Base-by-base conservation (phyloP, 1,140 invertebrate species). In the Danaus melanippus region DNA sequence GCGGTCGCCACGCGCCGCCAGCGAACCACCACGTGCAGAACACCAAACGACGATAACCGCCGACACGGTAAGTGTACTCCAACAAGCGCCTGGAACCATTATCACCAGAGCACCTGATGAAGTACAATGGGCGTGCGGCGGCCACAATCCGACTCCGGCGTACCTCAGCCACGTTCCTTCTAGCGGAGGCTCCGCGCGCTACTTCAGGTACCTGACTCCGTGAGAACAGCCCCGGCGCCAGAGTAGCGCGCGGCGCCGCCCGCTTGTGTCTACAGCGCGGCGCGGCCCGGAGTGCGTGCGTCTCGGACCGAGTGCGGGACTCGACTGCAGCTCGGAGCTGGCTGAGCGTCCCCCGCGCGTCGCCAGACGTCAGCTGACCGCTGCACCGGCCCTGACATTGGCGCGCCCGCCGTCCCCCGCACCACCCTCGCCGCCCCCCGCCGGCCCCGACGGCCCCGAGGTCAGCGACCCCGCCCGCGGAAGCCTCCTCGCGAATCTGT, bases 21-120 rank as follows among this genome's bases (percentile, higher is more conserved):
- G 15, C 54, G 44, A 56, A 21, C 45, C 44, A 51, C 64, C 71
- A 71, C 75, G 75, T 71, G 70, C 68, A 59, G 46, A 1, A 55
- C 61, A 53, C 53, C 45, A 17, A 40, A 43, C 59, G 78, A 62
- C 46, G 84, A 71, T 40, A 73, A 71, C 79, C 84, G 86, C 85
- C 88, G 87, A 88, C 91, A 92, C 90, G 91, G 89, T 91, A 90
- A 92, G 90, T 96, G 95, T 94, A 96, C 95, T 96, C 94, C 95
- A 95, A 94, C 94, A 96, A 94, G 93, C 95, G 94, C 94, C 95
- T 94, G 95, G 94, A 94, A 90, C 86, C 72, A 75, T 88, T 84
- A 88, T 89, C 90, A 95, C 95, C 95, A 96, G 95, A 96, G 95
- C 95, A 96, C 95, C 95, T 96, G 95, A 96, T 96, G 95, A 96